Evolutionary conservation across 2,888 invertebrate genomes (phyloP).

Genomic region (Rotaria socialis): DNA sequence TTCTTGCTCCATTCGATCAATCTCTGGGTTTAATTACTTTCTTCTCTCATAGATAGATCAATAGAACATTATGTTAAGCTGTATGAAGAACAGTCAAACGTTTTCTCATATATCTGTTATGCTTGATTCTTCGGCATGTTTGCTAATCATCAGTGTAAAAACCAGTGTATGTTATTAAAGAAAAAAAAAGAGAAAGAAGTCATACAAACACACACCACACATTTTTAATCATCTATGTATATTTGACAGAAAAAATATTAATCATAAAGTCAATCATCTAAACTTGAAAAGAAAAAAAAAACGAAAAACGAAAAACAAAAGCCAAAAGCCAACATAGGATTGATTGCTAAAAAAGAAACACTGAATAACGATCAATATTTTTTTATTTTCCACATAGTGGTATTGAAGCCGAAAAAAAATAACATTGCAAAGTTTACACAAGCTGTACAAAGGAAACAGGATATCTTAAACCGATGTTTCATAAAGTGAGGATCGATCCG

Average conservation of each 20-base stretch:
- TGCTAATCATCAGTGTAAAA: background rate
- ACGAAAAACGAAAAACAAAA: background rate
- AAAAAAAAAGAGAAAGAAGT: background rate
- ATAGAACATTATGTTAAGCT: background rate
- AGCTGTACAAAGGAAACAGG: background rate
- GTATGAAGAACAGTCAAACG: background rate
- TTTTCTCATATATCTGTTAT: background rate
- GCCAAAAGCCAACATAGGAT: background rate
- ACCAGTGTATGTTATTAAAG: background rate
- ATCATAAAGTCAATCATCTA: background rate
- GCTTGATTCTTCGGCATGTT: background rate
- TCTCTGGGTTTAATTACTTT: background rate
- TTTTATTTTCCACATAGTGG: background rate
- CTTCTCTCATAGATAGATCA: no score
- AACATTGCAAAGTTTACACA: background rate
- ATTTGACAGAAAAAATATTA: background rate
- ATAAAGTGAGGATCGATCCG: background rate
- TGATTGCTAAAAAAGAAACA: background rate
- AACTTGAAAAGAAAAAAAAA: background rate
- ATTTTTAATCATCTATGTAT: background rate
- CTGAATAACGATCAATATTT: background rate
- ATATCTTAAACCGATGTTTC: background rate
- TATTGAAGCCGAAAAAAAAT: background rate
- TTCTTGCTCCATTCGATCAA: background rate
- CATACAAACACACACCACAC: background rate